Evolutionary conservation across 2,113 vertebrate genomes (phyloP).

Genomic region (Pteronura brasiliensis): DNA sequence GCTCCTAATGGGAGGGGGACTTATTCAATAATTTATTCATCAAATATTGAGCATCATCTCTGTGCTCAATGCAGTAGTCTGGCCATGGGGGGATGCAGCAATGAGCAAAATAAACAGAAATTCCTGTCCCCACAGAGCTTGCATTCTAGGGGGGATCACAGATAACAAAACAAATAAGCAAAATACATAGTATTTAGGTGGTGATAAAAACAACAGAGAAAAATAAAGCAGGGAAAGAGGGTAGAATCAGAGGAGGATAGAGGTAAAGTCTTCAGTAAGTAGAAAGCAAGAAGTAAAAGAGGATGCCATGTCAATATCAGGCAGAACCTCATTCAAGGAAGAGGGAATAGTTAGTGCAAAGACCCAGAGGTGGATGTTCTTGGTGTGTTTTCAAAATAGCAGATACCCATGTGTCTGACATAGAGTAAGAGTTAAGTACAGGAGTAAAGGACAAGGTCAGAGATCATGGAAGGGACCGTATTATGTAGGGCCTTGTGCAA

Average conservation of each 20-base stretch:
- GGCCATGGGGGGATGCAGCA: neutral
- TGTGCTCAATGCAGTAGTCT: neutral
- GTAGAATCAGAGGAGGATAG: neutral
- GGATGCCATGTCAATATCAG: neutral
- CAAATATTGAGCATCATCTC: neutral
- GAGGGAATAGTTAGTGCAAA: neutral
- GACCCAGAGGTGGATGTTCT: neutral
- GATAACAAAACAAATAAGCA: neutral
- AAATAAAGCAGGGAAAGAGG: neutral
- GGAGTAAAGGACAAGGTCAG: neutral
- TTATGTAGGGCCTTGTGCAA: neutral
- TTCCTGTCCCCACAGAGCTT: neutral
- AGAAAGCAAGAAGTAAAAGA: neutral
- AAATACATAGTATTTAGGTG: neutral
- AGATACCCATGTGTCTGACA: neutral
- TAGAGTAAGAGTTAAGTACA: neutral
- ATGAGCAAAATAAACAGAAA: neutral
- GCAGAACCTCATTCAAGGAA: neutral
- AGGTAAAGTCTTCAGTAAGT: neutral
- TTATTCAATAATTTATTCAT: neutral
- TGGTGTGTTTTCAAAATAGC: conserved; percentile 7
- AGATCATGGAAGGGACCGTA: neutral
- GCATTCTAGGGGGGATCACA: neutral
- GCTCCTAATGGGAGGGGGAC: neutral
- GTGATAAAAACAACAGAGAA: neutral